Conservation (phyloP, 2,888 invertebrate species). For the Erebia aethiops region DNA sequence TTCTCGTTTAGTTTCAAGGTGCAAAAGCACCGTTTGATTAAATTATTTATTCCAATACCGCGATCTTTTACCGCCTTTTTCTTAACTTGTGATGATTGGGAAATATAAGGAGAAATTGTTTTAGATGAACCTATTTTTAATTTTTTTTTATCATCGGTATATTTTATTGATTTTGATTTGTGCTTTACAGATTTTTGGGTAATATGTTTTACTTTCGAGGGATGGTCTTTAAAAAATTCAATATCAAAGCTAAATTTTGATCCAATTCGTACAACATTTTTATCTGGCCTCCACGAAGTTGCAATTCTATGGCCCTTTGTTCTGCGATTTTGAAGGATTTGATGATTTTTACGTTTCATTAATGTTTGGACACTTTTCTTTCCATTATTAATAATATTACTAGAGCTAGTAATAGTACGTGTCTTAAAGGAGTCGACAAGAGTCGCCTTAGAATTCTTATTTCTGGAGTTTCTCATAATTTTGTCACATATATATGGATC, state of each 20-base stretch:
- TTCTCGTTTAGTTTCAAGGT: conserved; percentile 21
- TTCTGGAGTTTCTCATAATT: conserved; percentile 18
- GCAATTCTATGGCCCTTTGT: background rate
- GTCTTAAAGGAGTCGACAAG: background rate
- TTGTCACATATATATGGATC: conserved; percentile 44
- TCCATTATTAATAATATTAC: background rate
- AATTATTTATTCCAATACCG: conserved; percentile 22
- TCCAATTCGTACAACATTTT: conserved; percentile 27
- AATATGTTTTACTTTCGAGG: conserved; percentile 16
- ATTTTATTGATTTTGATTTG: conserved; percentile 32
- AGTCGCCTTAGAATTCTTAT: conserved; percentile 14
- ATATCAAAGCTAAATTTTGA: conserved; percentile 39
- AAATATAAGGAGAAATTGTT: conserved; percentile 5
- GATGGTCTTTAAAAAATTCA: conserved; percentile 35
- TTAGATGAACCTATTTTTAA: background rate
- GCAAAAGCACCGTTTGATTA: conserved; percentile 35
- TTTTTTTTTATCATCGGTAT: conserved; percentile 18
- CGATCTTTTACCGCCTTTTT: conserved; percentile 16
- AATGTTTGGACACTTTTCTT: conserved; percentile 17
- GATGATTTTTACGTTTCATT: background rate
- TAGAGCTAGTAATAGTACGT: conserved; percentile 1
- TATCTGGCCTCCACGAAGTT: background rate
- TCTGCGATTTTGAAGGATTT: background rate
- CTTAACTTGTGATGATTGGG: conserved; percentile 14
- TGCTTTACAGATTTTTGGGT: conserved; percentile 2